Evolutionary conservation across 1,140 invertebrate species (phyloP), one percentile per base, ranked within the genome.

Genomic region (Drosophila azteca): DNA sequence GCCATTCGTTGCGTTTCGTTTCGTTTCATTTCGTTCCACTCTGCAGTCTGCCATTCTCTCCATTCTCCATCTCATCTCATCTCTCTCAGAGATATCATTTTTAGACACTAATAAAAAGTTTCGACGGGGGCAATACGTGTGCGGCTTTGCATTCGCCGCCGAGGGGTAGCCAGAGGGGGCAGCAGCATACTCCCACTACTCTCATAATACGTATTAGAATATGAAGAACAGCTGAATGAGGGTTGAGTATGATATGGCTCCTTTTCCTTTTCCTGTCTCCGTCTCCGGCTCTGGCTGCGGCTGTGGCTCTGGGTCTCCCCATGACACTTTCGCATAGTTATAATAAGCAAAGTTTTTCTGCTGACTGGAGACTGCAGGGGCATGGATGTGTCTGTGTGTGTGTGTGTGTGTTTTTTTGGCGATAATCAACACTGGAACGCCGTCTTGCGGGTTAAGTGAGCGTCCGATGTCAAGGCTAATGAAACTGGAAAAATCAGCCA

Each of bases 281-380:
- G 17, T 20, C 17, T n/a, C 17, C 17, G 17, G 17, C 17, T 20
- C 17, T 20, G 17, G 17, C 7, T 3, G 55, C 49, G 24, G 24
- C 7, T 3, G 55, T 51, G 24, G 24, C 5, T 26, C 24, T 26
- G 24, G 24, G 4, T 4, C 58, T 45, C 55, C 31, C 62, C 29
- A 9, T 58, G 72, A 82, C 83, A 87, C 83, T 87, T 87, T 68
- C 64, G 63, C 78, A 77, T 76, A 87, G 78, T 87, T 87, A 88
- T 87, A 87, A 87, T 87, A 87, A 88, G 82, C 70, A 88, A 87
- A 87, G 74, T 87, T 87, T 78, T 76, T 73, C 43, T 79, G 70
- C 57, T 64, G 69, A 79, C 69, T 53, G 67, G 50, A 70, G 31
- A 51, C 29, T 29, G 29, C 6, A 31, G 55, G 15, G 39, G 20